Evolutionary conservation across 2,113 vertebrate genomes (phyloP).

Genomic region (Muntiacus muntjak): DNA sequence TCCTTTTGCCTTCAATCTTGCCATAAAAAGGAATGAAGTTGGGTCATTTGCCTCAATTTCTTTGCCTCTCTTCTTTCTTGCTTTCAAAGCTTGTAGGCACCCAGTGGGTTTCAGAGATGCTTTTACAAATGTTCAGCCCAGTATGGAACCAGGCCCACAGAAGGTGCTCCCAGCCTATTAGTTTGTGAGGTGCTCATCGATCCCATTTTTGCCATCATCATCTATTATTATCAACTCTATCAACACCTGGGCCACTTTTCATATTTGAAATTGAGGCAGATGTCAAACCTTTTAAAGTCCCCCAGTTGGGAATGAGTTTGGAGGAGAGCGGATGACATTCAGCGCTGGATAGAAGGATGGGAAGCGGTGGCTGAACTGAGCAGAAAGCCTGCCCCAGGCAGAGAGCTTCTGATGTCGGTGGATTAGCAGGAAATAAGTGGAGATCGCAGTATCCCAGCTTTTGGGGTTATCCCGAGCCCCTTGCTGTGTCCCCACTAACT

Average conservation of each 20-base stretch:
- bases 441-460: background rate
- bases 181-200: background rate
- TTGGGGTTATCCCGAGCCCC: background rate
- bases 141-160: background rate
- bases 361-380: background rate
- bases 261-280: background rate
- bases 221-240: background rate
- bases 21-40: background rate
- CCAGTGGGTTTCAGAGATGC: background rate
- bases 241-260: background rate
- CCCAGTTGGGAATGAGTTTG: background rate
- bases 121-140: background rate
- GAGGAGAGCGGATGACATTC: background rate
- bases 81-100: background rate
- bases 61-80: background rate
- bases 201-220: background rate
- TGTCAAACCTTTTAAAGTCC: background rate
- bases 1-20: background rate
- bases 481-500: background rate
- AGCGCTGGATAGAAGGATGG: background rate
- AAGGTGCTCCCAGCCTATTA: background rate
- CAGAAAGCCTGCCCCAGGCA: background rate
- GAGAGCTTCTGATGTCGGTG: background rate
- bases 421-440: background rate
- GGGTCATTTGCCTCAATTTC: background rate